Evolutionary conservation across 2,888 invertebrate species (phyloP), one percentile per base, ranked within the genome.

Genomic region (Meloe dianella): DNA sequence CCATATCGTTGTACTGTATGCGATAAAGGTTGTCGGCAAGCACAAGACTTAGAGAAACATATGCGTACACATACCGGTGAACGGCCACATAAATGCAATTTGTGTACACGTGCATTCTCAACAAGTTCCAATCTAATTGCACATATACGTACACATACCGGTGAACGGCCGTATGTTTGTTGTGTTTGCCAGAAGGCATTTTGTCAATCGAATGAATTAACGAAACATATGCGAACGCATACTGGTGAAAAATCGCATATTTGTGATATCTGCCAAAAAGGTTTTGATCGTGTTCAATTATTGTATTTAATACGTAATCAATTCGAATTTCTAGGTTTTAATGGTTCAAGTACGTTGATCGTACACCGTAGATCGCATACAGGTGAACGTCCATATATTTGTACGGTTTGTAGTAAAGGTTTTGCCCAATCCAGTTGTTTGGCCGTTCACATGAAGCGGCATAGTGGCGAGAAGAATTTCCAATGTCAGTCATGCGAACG

Each of bases 21-120:
- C 72, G 78, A 79, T 67, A 85, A 84, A 71, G 83, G 82, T 8
- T 85, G 85, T 74, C 74, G 84, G 29, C 85, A 85, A 68, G 82
- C 84, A 10, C 85, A 85, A 64, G 85, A 85, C 76, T 77, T 85
- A 59, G 84, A 85, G 38, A 85, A 85, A 67, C 86, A 86, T 72
- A 81, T 84, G 80, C 76, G 84, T 65, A 84, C 84, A 12, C 86
- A 86, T 75, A 85, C 85, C 61, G 85, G 85, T 81, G 85, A 85
- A 74, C 79, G 83, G 64, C 85, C 85, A 4, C 85, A 85, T 71
- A 81, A 82, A 64, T 86, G 86, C 67, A 76, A 79, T 12, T 75
- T 83, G 59, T 86, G 86, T 74, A 79, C 81, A 12, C 83, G 83
- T 73, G 84, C 83, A 4, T 85, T 85, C 73, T 84, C 84, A 3